Evolutionary conservation across 2,113 vertebrate genomes (phyloP), one percentile per base, ranked within the genome.

Genomic region (Cynoglossus semilaevis): DNA sequence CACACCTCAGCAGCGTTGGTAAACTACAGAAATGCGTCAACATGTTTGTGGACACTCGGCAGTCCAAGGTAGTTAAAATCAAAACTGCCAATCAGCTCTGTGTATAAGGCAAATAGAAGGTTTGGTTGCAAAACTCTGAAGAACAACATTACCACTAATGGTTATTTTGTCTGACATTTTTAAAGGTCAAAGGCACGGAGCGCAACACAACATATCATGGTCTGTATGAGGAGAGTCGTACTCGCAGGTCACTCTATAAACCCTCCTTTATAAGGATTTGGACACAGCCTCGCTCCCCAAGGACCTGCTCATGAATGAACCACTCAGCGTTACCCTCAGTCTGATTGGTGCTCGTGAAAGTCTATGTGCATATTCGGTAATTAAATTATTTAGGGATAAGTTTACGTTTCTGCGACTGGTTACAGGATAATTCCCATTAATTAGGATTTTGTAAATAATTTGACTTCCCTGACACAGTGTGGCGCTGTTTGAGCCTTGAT

Each of bases 251-350:
- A 61, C 49, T 61, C 74, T 51, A 86, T 87, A 86, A 89, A 83
- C 69, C 72, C 67, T 76, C 59, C 77, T 83, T 86, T 87, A 87
- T 86, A 70, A 83, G 79, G 65, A 65, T 73, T 64, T 4, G 76
- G 77, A 70, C 72, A 77, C 74, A 83, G 70, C 69, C 62, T 65
- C 19, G 82, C 73, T 85, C 81, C 80, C 83, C 58, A 36, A 75
- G 80, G 80, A 78, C 73, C 60, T 45, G 51, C 74, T 76, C 76
- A 80, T 88, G 85, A 87, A 88, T 81, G 83, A 83, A 76, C 63
- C 70, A 74, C 82, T 84, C 80, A 87, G 76, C 64, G 76, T 64
- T 55, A 43, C 67, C 71, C 55, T 67, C 51, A 42, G 54, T 51
- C 63, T 69, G 58, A 49, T 47, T 58, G 46, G 55, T 53, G 14